Evolutionary conservation across 2,113 vertebrate species (phyloP).

Genomic region (human): GRCh38 chr5:153705001-153705500

Average conservation of each 20-base stretch:
- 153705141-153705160: neutral
- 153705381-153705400: neutral
- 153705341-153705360: neutral
- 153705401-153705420: neutral
- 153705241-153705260: neutral
- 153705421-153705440: neutral
- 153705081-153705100: neutral
- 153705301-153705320: neutral
- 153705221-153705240: neutral
- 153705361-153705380: neutral
- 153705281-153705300: neutral
- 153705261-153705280: neutral
- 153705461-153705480: neutral
- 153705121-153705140: neutral
- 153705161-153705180: neutral
- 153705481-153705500: neutral
- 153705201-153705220: neutral
- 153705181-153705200: neutral
- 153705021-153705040: conserved; percentile 39
- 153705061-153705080: neutral
- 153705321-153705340: neutral
- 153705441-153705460: neutral
- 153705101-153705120: neutral
- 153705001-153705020: neutral
- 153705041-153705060: neutral